Evolutionary conservation across 1,140 invertebrate genomes (phyloP).

Genomic region (Drosophila lacertosa): DNA sequence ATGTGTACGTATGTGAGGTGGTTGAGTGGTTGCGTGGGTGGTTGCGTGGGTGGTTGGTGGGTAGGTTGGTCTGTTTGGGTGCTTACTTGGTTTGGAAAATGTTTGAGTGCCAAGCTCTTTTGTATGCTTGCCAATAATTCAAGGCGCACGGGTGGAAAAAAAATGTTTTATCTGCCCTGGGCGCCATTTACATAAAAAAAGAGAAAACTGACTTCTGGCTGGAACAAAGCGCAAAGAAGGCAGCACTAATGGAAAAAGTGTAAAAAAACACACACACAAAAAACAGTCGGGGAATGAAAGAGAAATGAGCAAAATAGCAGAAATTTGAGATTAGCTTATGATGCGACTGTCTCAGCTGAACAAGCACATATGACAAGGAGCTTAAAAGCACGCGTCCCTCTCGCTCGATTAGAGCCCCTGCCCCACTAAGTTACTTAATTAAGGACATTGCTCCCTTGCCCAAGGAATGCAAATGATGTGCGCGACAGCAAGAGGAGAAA

Average conservation of each 20-base stretch:
- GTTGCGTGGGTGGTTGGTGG: conserved; percentile 3
- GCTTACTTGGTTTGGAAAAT: conserved; percentile 33
- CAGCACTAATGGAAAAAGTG: conserved; percentile 23
- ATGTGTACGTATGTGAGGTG: conserved; percentile 3
- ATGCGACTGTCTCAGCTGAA: conserved; percentile 59
- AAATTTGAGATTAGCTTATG: conserved; percentile 76
- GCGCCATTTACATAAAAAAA: conserved; percentile 69
- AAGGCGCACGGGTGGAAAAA: conserved; percentile 35
- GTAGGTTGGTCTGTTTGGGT: not conserved
- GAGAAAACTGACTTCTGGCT: conserved; percentile 59
- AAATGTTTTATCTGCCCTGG: conserved; percentile 65
- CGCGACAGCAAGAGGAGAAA: conserved; percentile 31
- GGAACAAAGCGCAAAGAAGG: conserved; percentile 12
- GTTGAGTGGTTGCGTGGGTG: conserved; percentile 1
- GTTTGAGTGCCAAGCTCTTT: conserved; percentile 56
- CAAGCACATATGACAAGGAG: conserved; percentile 61
- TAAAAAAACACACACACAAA: conserved; percentile 9
- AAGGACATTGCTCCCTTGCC: conserved; percentile 72
- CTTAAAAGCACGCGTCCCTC: conserved; percentile 20
- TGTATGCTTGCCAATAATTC: conserved; percentile 73
- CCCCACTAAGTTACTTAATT: conserved; percentile 62
- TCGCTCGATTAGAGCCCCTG: not conserved
- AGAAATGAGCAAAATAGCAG: conserved; percentile 50
- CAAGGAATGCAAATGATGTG: conserved; percentile 71
- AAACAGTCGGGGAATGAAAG: conserved; percentile 30